Base-by-base conservation (phyloP, 2,797 vertebrate genomes). In the Ceryle rudis region DNA sequence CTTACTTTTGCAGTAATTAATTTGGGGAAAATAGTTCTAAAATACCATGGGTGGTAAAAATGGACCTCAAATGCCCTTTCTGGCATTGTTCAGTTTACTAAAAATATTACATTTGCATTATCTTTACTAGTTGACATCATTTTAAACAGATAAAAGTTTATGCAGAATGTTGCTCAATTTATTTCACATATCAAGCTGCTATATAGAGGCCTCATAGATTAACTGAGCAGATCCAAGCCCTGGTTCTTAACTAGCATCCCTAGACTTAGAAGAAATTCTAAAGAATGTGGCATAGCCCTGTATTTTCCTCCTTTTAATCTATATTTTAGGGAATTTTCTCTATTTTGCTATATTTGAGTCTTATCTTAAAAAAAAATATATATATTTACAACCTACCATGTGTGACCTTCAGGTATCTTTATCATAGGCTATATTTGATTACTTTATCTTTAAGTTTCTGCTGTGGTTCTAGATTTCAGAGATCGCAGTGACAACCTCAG, bases 111-210 rank as follows among this genome's bases (percentile, higher is more conserved):
- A 11, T 47, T 10, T 20, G 20, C 44, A 75, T 82, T 86, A 23
- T 44, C 54, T 93, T 91, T 86, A 73, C 19, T 70, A 49, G 39
- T 9, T 95, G 61, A 64, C 5, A 49, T 46, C 22, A 66, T 88
- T 75, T 95, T 75, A 66, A 96, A 90, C 55, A 90, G 73, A 91
- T 52, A 84, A 81, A 95, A 82, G 65, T 62, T 90, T 81, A 67
- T 65, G 67, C 25, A 57, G 75, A 78, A 37, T 39, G 23, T 65
- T 95, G 86, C 80, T 97, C 75, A 60, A 73, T 95, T 94, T 94
- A 28, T 58, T 41, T 94, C 52, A 33, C n/a, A 26, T 89, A 81
- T 60, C 52, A 67, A 71, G 42, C 25, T 75, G 90, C 55, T 80
- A 70, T 55, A 58, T 8, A 44, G 64, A 73, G 47, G 37, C 61